Evolutionary conservation across 2,888 invertebrate species (phyloP).

Genomic region (Mesopsocus fuscifrons): DNA sequence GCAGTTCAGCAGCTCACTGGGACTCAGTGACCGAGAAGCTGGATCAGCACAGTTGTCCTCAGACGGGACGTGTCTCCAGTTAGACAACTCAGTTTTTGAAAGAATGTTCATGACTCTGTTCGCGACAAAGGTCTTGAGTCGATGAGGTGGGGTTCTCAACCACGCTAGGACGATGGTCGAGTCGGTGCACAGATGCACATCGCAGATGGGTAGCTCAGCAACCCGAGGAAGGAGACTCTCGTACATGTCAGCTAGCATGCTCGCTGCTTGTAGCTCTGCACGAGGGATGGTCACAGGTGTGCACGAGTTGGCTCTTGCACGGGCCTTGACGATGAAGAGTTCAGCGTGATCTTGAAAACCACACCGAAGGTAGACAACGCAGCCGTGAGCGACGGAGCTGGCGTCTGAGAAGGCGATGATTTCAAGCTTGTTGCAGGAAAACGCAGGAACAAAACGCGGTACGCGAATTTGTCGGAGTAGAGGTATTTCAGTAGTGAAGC

Average conservation of each 20-base stretch:
- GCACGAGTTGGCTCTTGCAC: constrained; percentile 15
- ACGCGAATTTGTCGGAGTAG: background rate
- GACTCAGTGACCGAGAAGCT: constrained; percentile 15
- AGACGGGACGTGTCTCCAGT: constrained; percentile 17
- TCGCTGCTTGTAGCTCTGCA: constrained; percentile 15
- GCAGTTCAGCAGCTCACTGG: background rate
- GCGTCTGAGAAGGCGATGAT: background rate
- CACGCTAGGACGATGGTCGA: constrained; percentile 18
- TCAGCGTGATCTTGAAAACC: no score
- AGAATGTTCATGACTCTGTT: constrained; percentile 18
- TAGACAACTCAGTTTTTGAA: constrained; percentile 10
- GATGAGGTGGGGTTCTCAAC: constrained; percentile 14
- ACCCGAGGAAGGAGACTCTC: constrained; percentile 11
- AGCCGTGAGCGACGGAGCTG: constrained; percentile 1
- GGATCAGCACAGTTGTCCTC: constrained; percentile 18
- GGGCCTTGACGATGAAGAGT: no score
- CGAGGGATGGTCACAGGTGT: constrained; percentile 15
- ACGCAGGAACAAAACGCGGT: background rate
- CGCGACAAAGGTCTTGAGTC: constrained; percentile 18
- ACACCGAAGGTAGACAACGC: constrained; percentile 11
- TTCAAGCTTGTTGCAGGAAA: background rate
- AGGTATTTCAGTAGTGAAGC: background rate
- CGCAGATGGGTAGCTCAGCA: background rate
- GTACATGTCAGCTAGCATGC: constrained; percentile 15
- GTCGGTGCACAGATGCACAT: constrained; percentile 14